These are phyloP conservation scores for Phainopepla nitens DNA, from an alignment of 2,113 vertebrate species.

Conservation along the genomic window DNA sequence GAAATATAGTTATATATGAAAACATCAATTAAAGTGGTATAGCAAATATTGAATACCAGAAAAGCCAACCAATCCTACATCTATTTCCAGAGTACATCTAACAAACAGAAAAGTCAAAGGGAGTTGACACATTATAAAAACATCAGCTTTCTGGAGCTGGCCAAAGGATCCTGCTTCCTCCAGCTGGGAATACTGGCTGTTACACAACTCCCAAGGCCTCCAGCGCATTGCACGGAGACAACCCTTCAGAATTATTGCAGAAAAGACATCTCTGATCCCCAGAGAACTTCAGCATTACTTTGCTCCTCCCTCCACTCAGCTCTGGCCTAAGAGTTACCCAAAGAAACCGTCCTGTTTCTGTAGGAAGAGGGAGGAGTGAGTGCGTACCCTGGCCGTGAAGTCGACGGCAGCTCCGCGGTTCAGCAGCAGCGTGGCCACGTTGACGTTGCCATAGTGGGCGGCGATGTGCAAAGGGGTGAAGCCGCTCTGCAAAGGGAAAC, in stretches of 20 bases:
- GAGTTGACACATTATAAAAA: not conserved
- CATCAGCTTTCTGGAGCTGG: not conserved
- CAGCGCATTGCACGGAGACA: accelerated
- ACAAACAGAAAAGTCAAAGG: not conserved
- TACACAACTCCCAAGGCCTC: not conserved
- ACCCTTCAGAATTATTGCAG: not conserved
- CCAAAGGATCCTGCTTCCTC: not conserved
- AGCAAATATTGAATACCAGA: not conserved
- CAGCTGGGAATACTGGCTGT: not conserved
- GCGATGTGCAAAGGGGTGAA: slow-evolving; percentile 96
- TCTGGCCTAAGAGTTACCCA: not conserved
- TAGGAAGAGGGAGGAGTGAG: not conserved
- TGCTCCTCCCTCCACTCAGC: not conserved
- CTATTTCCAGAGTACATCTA: not conserved
- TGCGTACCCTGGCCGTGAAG: slow-evolving; percentile 90
- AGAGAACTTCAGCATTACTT: not conserved
- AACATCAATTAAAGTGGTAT: not conserved
- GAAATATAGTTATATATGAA: not conserved
- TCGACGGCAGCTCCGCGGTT: slow-evolving; percentile 94
- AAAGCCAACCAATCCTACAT: not conserved
- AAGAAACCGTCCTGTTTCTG: not conserved
- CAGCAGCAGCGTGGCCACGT: slow-evolving; percentile 92
- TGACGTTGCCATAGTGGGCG: slow-evolving; percentile 94
- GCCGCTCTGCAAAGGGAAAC: slow-evolving; percentile 81
- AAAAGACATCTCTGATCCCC: not conserved